Percentiles rank a stretch among this genome's conserved stretches.
These are phyloP conservation scores for Hyles lineata DNA, from an alignment of 2,888 invertebrate species.

Conservation along the genomic window DNA sequence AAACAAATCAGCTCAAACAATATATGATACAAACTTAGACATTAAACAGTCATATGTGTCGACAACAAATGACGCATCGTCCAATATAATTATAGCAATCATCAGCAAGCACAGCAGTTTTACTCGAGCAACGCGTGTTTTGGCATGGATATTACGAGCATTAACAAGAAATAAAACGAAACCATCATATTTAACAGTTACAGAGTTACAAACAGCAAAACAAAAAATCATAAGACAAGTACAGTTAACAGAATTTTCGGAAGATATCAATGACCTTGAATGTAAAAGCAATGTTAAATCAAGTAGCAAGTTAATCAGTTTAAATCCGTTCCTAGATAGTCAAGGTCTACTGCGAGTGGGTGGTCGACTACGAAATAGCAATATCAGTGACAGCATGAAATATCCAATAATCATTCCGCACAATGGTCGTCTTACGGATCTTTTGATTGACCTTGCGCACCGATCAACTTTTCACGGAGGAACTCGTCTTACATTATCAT, in stretches of 20 bases:
- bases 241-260: too few species aligned
- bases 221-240: too few species aligned
- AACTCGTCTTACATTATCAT: neutral
- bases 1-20: conserved; percentile 29
- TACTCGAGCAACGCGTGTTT: conserved; percentile 37
- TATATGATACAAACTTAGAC: conserved; percentile 35
- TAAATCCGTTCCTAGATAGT: too few species aligned
- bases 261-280: too few species aligned
- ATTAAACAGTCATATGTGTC: conserved; percentile 30
- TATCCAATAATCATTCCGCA: too few species aligned
- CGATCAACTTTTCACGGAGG: conserved; percentile 7
- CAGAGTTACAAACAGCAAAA: too few species aligned
- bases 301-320: too few species aligned
- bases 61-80: conserved; percentile 24
- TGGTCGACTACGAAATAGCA: too few species aligned
- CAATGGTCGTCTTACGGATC: too few species aligned
- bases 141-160: conserved; percentile 27
- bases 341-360: too few species aligned
- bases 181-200: neutral
- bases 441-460: conserved; percentile 17
- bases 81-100: conserved; percentile 31
- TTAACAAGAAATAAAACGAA: neutral
- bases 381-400: too few species aligned
- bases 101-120: conserved; percentile 31
- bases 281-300: too few species aligned